Percentiles rank a stretch among this genome's conserved stretches.
These are phyloP conservation scores for Dendroctonus valens DNA, from an alignment of 1,140 invertebrate genomes.

Conservation along the genomic window DNA sequence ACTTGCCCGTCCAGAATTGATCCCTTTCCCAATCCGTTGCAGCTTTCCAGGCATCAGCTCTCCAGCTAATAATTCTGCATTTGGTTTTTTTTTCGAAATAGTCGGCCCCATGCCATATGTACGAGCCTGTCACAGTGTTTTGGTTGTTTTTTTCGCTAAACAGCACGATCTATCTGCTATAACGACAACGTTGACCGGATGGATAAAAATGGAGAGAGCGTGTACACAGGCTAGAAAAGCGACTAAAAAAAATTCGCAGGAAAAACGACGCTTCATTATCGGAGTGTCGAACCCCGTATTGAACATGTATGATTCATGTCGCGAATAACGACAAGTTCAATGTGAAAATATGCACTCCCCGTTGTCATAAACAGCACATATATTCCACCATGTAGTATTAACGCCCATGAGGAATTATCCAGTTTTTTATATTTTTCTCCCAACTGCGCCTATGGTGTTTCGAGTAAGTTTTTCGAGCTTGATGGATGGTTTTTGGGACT, in stretches of 20 bases:
- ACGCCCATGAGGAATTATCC: slow-evolving; percentile 45
- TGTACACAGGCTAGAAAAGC: slow-evolving; percentile 29
- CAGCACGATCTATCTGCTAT: slow-evolving; percentile 6
- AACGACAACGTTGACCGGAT: slow-evolving; percentile 11
- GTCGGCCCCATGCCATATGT: no score
- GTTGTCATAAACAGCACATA: slow-evolving; percentile 49
- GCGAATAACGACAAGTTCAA: slow-evolving; percentile 48
- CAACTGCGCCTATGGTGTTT: no score
- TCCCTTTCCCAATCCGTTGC: no score
- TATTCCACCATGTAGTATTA: slow-evolving; percentile 49
- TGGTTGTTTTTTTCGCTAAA: no score
- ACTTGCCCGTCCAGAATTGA: no score
- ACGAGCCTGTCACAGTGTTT: no score
- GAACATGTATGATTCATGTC: slow-evolving; percentile 48
- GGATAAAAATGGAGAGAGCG: slow-evolving; percentile 39
- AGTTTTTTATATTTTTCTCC: neutral
- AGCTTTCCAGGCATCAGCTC: no score
- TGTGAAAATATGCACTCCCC: slow-evolving; percentile 50
- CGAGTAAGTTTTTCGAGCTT: neutral
- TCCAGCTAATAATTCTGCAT: no score
- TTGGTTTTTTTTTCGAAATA: no score
- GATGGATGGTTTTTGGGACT: no score
- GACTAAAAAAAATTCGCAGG: slow-evolving; percentile 33
- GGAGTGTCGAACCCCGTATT: slow-evolving; percentile 49
- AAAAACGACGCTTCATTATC: slow-evolving; percentile 47